phyloP scores from a whole-genome alignment of 1,140 invertebrate genomes.

The Drosophila rufa region DNA sequence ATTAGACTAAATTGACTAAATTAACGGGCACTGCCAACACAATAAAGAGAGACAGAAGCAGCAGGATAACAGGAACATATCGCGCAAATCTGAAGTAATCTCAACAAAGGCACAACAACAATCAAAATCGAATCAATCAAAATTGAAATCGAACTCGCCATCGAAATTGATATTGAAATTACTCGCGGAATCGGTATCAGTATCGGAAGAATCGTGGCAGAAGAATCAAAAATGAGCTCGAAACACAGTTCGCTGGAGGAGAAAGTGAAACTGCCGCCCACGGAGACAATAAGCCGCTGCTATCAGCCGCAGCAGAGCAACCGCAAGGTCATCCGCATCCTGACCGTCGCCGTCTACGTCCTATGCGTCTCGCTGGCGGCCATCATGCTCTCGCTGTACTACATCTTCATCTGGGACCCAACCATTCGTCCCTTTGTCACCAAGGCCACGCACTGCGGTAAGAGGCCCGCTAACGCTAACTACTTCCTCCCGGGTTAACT shows the following conservation, averaged over 20 bases:
- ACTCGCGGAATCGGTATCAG: background rate
- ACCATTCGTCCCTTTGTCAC: slow-evolving; percentile 84
- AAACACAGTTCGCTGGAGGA: slow-evolving; percentile 86
- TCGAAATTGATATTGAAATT: background rate
- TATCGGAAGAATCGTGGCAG: slow-evolving; percentile 2
- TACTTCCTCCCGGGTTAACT: background rate
- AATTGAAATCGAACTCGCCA: slow-evolving; percentile 17
- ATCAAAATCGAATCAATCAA: slow-evolving; percentile 41
- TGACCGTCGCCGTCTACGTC: slow-evolving; percentile 97
- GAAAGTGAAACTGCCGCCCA: slow-evolving; percentile 89
- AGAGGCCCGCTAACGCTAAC: slow-evolving; percentile 20
- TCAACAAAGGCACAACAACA: slow-evolving; percentile 22
- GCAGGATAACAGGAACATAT: slow-evolving; percentile 36
- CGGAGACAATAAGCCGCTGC: slow-evolving; percentile 92
- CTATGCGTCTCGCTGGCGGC: slow-evolving; percentile 97
- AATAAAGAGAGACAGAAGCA: background rate
- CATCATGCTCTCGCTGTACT: slow-evolving; percentile 97
- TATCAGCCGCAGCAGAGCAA: slow-evolving; percentile 89
- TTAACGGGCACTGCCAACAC: slow-evolving; percentile 40
- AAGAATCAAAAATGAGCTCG: slow-evolving; percentile 71
- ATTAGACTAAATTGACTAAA: slow-evolving; percentile 28
- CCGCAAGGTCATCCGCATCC: slow-evolving; percentile 94
- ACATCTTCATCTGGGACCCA: slow-evolving; percentile 98
- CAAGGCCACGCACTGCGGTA: slow-evolving; percentile 84
- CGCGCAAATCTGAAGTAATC: slow-evolving; percentile 8